Evolutionary conservation across 2,888 invertebrate genomes (phyloP), one percentile per base, ranked within the genome.

Genomic region (Mesorhabditis spiculigera): DNA sequence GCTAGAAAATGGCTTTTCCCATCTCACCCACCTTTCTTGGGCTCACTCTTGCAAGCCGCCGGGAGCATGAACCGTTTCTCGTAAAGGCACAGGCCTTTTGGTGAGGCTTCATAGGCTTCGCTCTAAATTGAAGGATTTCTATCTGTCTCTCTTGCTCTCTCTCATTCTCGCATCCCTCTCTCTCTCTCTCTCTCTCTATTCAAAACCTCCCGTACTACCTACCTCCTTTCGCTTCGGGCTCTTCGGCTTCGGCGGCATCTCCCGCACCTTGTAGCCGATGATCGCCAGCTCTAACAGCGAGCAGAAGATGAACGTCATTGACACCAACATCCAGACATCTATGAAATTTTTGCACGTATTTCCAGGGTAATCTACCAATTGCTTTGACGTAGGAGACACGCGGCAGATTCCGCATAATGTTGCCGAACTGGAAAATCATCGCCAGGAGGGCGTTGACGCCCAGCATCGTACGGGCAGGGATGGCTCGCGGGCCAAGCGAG

Each of bases 11-110:
- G 58, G 44, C 65, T 71, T 13, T 68, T 62, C 45, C 42, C 1
- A 63, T 45, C 42, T 42, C 50, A 44, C 43, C 16, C 5, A 45
- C 44, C 43, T 16, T 64, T 66, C 68, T 71, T 10, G 71, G 64
- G 13, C 68, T 68, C 50, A 41, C 42, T 16, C 0, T 72, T 43
- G 45, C 78, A 78, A 4, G 74, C 78, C 0, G 79, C 76, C 1
- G 82, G 82, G 62, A 82, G 82, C 82, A 82, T 82, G 72, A 82
- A 82, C 62, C 81, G 70, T 67, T 79, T 79, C 70, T 82, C 82
- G 67, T 79, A 81, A n/a, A 73, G 72, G 45, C 76, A 78, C 43
- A 81, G 73, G 41, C 82, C 82, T 41, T 81, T 80, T 0, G 82
- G 81, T 13, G 79, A 79, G 66, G 68, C 67, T 43, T 68, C 71